These are phyloP conservation scores for Cantharis nigra DNA, from an alignment of 2,888 invertebrate species.

Conservation along the genomic window DNA sequence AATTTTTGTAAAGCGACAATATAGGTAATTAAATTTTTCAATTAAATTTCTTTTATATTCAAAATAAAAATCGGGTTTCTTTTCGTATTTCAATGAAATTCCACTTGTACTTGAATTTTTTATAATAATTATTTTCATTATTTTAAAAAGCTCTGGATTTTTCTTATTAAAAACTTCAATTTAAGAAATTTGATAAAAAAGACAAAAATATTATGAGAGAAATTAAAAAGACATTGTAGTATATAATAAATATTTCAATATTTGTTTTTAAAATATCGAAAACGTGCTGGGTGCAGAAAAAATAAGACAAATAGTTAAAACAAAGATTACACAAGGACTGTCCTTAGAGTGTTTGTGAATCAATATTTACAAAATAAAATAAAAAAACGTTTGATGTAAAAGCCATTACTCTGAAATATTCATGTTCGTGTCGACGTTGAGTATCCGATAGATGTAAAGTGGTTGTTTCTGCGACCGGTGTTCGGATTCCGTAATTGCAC, in stretches of 20 bases:
- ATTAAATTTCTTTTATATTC: not conserved
- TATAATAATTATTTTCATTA: too few relatives aligned
- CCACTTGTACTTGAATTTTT: not conserved
- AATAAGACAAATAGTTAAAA: slow-evolving; percentile 34
- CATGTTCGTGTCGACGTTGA: slow-evolving; percentile 50
- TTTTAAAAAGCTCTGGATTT: not conserved
- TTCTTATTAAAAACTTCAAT: not conserved
- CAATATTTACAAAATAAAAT: slow-evolving; percentile 46
- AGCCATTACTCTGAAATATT: slow-evolving; percentile 50
- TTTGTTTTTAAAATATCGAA: slow-evolving; percentile 24
- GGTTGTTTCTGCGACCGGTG: slow-evolving; percentile 41
- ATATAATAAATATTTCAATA: not conserved
- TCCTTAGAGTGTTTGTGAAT: slow-evolving; percentile 41
- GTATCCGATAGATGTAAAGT: slow-evolving; percentile 49
- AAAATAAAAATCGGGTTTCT: not conserved
- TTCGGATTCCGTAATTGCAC: slow-evolving; percentile 43
- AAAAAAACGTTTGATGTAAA: slow-evolving; percentile 42
- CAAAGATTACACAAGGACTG: slow-evolving; percentile 38
- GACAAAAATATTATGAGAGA: too few relatives aligned
- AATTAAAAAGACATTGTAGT: not conserved
- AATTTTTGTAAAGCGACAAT: not conserved
- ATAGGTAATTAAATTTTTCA: not conserved
- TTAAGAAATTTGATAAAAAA: too few relatives aligned
- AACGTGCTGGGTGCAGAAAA: slow-evolving; percentile 21
- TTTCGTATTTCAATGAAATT: not conserved